Percentiles rank a stretch among this genome's conserved stretches.
phyloP scores from a whole-genome alignment of 2,797 vertebrate species.

The Squalus acanthias region DNA sequence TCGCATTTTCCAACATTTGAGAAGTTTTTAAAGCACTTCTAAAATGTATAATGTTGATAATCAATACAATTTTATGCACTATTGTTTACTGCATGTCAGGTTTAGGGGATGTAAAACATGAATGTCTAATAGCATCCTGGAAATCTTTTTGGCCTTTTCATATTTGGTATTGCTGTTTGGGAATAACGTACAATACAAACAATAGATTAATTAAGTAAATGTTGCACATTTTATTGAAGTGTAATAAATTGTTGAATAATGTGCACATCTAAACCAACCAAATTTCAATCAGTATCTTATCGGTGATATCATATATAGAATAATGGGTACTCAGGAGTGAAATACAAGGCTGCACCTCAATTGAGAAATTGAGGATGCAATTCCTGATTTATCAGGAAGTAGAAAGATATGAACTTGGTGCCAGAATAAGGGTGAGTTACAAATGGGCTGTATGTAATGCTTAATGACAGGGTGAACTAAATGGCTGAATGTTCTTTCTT shows the following conservation, averaged over 20 bases:
- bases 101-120: neutral
- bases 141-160: neutral
- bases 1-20: neutral
- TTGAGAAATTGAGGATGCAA: neutral
- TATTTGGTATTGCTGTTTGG: neutral
- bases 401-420: neutral
- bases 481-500: neutral
- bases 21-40: neutral
- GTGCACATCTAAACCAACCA: constrained; percentile 12
- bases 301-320: neutral
- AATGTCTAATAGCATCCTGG: neutral
- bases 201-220: neutral
- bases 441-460: neutral
- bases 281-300: neutral
- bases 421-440: neutral
- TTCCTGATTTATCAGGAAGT: constrained; percentile 16
- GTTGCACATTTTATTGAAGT: neutral
- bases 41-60: neutral
- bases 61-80: neutral
- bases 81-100: neutral
- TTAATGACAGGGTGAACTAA: neutral
- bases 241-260: neutral
- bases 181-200: neutral
- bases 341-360: neutral
- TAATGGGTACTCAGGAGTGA: constrained; percentile 12